Evolutionary conservation across 1,140 invertebrate genomes (phyloP).

Genomic region (Diorhabda elongata): DNA sequence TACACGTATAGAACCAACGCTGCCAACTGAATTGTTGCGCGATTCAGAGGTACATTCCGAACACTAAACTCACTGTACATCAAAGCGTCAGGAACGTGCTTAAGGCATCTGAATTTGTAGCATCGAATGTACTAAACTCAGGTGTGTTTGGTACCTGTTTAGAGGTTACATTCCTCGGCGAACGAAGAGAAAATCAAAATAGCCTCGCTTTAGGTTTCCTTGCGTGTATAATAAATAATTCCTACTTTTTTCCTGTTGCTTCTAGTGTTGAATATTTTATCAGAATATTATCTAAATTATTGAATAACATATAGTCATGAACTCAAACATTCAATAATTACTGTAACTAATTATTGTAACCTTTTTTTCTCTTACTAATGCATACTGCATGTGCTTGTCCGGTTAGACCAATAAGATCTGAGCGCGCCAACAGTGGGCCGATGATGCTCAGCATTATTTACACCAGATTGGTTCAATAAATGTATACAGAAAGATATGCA

Average conservation of each 20-base stretch:
- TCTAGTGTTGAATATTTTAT: background rate
- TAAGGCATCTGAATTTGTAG: constrained; percentile 16
- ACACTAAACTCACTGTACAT: constrained; percentile 26
- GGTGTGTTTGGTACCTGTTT: constrained; percentile 44
- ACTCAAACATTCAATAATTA: background rate
- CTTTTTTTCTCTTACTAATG: background rate
- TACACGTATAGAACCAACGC: constrained; percentile 16
- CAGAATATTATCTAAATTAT: background rate
- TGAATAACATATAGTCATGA: background rate
- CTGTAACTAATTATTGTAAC: background rate
- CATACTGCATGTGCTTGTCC: background rate
- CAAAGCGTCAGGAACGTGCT: constrained; percentile 17
- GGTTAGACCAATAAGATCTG: constrained; percentile 19
- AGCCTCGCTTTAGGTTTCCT: constrained; percentile 33
- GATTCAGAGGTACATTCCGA: constrained; percentile 33
- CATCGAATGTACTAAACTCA: constrained; percentile 42
- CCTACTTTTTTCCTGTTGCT: no score
- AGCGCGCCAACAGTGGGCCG: constrained; percentile 20
- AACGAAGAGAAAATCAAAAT: constrained; percentile 41
- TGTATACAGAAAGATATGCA: no score
- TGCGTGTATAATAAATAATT: constrained; percentile 9
- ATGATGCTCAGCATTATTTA: background rate
- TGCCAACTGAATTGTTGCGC: constrained; percentile 27
- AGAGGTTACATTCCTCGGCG: constrained; percentile 44
- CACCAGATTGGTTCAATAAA: background rate